A percentile compares a stretch with the other conserved stretches of the same genome.
These are phyloP conservation scores for Lerista edwardsae DNA, from an alignment of 2,797 vertebrate species.

Conservation along the genomic window DNA sequence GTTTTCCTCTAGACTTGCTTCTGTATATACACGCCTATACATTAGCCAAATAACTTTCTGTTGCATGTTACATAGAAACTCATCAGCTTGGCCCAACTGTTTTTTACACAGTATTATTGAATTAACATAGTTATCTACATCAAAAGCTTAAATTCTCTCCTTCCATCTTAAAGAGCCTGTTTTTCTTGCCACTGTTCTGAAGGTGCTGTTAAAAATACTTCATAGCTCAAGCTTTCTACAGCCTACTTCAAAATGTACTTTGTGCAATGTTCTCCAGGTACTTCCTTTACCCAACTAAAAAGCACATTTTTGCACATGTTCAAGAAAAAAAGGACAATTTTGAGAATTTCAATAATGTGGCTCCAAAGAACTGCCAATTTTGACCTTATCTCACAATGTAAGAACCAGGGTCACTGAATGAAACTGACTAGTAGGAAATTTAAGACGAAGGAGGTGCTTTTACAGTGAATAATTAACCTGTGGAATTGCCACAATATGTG, in stretches of 20 bases:
- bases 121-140: slow-evolving; percentile 32
- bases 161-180: not conserved
- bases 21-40: slow-evolving; percentile 51
- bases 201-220: slow-evolving; percentile 11
- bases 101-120: slow-evolving; percentile 50
- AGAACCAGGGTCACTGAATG: no score
- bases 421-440: no score
- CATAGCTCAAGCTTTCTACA: not conserved
- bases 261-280: no score
- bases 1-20: slow-evolving; percentile 30
- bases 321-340: not conserved
- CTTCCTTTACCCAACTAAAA: not conserved
- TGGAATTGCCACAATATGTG: no score
- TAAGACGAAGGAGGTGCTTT: no score
- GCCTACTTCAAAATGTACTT: slow-evolving; percentile 9
- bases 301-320: not conserved
- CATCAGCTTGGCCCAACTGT: slow-evolving; percentile 27
- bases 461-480: no score
- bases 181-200: not conserved
- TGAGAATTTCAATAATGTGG: not conserved
- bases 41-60: slow-evolving; percentile 58
- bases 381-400: not conserved
- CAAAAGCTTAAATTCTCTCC: slow-evolving; percentile 16
- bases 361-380: not conserved
- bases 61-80: slow-evolving; percentile 52